A percentile compares a stretch with the other conserved stretches of the same genome.
phyloP scores from a whole-genome alignment of 2,797 vertebrate genomes.

The Sphaeramia orbicularis region DNA sequence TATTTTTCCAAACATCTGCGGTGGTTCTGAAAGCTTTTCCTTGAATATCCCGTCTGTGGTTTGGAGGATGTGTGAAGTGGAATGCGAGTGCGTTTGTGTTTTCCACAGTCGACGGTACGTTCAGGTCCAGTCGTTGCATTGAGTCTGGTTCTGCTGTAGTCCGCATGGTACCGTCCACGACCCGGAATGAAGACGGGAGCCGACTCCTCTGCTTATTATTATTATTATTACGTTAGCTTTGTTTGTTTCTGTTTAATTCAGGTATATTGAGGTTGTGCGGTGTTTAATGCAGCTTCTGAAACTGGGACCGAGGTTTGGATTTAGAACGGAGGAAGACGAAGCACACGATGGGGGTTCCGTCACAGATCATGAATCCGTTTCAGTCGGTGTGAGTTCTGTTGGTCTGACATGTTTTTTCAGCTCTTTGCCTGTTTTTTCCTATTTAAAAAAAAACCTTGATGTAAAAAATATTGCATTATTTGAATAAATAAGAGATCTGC shows the following conservation, averaged over 20 bases:
- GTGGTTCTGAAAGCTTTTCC: background rate
- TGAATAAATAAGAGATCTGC: conserved; percentile 85
- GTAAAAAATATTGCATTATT: conserved; percentile 83
- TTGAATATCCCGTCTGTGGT: background rate
- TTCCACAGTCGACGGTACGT: conserved; percentile 3
- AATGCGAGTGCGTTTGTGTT: conserved; percentile 13
- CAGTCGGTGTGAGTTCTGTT: conserved; percentile 66
- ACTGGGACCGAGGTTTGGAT: background rate
- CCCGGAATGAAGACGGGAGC: conserved; percentile 8
- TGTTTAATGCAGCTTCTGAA: background rate
- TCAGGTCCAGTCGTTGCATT: conserved; percentile 1
- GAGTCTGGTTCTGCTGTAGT: conserved; percentile 68
- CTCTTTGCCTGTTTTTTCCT: conserved; percentile 76
- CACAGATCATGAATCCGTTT: conserved; percentile 59
- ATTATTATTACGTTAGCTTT: too few relatives aligned
- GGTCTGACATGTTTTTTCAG: conserved; percentile 66
- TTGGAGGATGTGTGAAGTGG: conserved; percentile 4
- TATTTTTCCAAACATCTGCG: background rate
- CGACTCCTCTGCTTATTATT: conserved; percentile 48
- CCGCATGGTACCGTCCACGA: conserved; percentile 50
- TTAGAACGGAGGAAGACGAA: conserved; percentile 8
- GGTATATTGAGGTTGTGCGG: background rate
- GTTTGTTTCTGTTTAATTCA: background rate
- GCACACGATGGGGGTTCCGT: conserved; percentile 57
- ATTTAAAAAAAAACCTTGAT: conserved; percentile 61